phyloP scores from a whole-genome alignment of 2,113 vertebrate genomes.

The Eupsittula cactorum region DNA sequence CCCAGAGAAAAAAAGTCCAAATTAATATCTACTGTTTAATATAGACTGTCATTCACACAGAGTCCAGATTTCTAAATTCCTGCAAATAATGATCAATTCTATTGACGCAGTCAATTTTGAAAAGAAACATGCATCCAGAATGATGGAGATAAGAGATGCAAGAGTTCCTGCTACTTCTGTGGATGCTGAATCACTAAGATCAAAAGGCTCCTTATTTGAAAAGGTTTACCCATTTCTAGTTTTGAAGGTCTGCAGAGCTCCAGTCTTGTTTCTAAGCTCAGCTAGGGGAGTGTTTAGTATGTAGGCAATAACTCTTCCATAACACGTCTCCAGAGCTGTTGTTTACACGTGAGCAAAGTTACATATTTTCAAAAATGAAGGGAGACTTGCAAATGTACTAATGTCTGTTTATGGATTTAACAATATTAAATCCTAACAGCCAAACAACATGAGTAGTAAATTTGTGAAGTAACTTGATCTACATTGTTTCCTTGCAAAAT shows the following conservation, averaged over 20 bases:
- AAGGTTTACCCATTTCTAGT: not conserved
- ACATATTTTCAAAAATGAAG: not conserved
- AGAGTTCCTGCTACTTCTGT: not conserved
- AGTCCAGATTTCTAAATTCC: not conserved
- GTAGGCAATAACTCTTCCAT: slow-evolving; percentile 2
- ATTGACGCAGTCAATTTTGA: not conserved
- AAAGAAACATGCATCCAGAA: not conserved
- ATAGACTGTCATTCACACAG: not conserved
- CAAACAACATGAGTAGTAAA: not conserved
- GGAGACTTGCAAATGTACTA: not conserved
- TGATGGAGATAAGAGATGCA: not conserved
- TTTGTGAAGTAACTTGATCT: not conserved
- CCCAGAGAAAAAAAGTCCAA: not conserved
- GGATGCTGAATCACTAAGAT: not conserved
- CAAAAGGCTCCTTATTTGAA: not conserved
- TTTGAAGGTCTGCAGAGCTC: slow-evolving; percentile 1
- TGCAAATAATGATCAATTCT: not conserved
- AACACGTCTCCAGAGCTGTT: not conserved
- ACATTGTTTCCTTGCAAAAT: not conserved
- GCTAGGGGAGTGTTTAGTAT: not conserved
- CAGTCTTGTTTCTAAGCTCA: not conserved
- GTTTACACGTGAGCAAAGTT: not conserved
- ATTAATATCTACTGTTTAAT: not conserved
- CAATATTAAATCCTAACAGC: not conserved
- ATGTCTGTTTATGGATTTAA: slow-evolving; percentile 6